A percentile compares a stretch with the other conserved stretches of the same genome.
These are phyloP conservation scores for Prionace glauca DNA, from an alignment of 2,797 vertebrate species.

Conservation along the genomic window DNA sequence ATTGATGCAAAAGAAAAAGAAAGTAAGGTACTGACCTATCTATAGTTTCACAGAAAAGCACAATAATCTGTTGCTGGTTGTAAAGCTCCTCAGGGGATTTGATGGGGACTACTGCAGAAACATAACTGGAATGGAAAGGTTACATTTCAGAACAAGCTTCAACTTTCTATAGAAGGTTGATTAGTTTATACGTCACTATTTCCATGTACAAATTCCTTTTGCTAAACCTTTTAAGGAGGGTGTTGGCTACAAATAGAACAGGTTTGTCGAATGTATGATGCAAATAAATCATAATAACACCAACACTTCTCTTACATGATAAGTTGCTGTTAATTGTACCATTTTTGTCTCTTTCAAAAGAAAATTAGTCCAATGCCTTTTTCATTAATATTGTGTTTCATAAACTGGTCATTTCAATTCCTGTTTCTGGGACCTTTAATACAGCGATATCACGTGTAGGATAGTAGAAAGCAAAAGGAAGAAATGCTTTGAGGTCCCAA, in stretches of 20 bases:
- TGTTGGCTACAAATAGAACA: neutral
- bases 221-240: neutral
- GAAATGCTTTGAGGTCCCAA: neutral
- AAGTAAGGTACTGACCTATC: slow-evolving; percentile 51
- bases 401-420: neutral
- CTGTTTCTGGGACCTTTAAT: neutral
- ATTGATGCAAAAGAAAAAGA: neutral
- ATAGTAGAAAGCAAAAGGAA: neutral
- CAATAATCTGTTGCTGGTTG: slow-evolving; percentile 58
- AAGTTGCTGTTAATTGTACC: neutral
- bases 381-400: neutral
- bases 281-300: neutral
- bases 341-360: neutral
- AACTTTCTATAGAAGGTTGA: too few relatives aligned
- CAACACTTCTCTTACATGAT: neutral
- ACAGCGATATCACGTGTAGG: too few relatives aligned
- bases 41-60: slow-evolving; percentile 64
- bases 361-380: neutral
- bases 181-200: too few relatives aligned
- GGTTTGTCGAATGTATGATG: neutral
- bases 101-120: slow-evolving; percentile 54
- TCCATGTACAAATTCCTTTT: neutral
- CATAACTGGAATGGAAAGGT: slow-evolving; percentile 48
- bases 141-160: neutral
- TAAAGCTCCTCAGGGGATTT: slow-evolving; percentile 59